These are phyloP conservation scores for Sebastes umbrosus DNA, from an alignment of 2,797 vertebrate species.

Conservation along the genomic window DNA sequence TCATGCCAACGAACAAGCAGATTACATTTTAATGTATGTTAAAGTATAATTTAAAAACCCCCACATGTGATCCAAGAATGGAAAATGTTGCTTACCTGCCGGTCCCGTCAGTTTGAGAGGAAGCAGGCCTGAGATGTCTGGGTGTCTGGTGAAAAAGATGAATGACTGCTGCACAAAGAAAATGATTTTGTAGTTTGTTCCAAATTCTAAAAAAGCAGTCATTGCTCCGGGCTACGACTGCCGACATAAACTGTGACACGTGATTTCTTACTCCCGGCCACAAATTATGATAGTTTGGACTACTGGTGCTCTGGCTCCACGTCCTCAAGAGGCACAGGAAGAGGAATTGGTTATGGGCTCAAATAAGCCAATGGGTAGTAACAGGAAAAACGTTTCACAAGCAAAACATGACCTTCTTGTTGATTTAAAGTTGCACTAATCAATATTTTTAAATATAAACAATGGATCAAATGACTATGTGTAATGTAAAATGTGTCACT, in stretches of 20 bases:
- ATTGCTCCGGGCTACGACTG: slow-evolving; percentile 68
- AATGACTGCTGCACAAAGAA: slow-evolving; percentile 77
- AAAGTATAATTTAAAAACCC: slow-evolving; percentile 28
- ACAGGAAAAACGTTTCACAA: slow-evolving; percentile 2
- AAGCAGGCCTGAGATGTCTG: slow-evolving; percentile 76
- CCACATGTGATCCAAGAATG: slow-evolving; percentile 40
- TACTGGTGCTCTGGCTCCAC: slow-evolving; percentile 66
- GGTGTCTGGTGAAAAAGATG: slow-evolving; percentile 75
- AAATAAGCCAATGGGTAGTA: slow-evolving; percentile 48
- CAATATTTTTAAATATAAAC: not conserved
- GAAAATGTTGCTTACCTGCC: slow-evolving; percentile 73
- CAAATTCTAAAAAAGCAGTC: slow-evolving; percentile 73
- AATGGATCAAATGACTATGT: not conserved
- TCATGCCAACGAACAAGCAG: slow-evolving; percentile 49
- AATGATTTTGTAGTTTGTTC: slow-evolving; percentile 79
- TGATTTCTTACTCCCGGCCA: slow-evolving; percentile 71
- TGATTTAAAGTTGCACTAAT: not conserved
- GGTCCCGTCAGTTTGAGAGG: slow-evolving; percentile 75
- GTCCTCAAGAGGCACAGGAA: slow-evolving; percentile 55
- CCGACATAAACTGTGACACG: slow-evolving; percentile 79
- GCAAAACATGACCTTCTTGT: not conserved
- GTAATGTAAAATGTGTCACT: not conserved
- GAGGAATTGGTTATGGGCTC: slow-evolving; percentile 45
- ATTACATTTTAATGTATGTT: slow-evolving; percentile 64
- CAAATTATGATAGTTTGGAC: slow-evolving; percentile 76